A percentile compares a stretch with the other conserved stretches of the same genome.
phyloP scores from a whole-genome alignment of 2,113 vertebrate species.

The Hystrix brachyura region DNA sequence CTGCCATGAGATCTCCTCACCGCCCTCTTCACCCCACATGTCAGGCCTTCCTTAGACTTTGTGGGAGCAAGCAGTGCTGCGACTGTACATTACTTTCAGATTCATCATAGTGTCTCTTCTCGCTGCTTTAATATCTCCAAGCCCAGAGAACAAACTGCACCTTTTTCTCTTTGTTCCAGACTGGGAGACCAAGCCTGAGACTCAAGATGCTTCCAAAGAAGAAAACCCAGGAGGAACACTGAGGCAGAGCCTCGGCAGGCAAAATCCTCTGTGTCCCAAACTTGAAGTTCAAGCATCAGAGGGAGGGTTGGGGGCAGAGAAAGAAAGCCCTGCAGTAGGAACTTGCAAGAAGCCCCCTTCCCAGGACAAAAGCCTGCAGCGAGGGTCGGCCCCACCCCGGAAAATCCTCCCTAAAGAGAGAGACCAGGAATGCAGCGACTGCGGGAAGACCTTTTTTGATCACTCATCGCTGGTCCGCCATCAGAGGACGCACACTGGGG shows the following conservation, averaged over 20 bases:
- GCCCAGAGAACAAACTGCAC: neutral
- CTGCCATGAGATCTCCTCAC: neutral
- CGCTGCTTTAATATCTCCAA: neutral
- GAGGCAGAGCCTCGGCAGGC: neutral
- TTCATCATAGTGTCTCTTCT: neutral
- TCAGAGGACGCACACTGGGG: slow-evolving; percentile 80
- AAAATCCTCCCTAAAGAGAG: slow-evolving; percentile 67
- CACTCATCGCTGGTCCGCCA: slow-evolving; percentile 79
- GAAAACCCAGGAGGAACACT: neutral
- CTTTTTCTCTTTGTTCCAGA: slow-evolving; percentile 76
- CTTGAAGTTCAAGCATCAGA: slow-evolving; percentile 10
- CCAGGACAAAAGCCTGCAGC: slow-evolving; percentile 5
- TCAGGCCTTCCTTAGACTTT: neutral
- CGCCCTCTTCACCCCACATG: neutral
- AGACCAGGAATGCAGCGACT: slow-evolving; percentile 72
- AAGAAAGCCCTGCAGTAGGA: neutral
- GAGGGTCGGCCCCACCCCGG: neutral
- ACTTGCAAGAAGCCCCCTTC: slow-evolving; percentile 36
- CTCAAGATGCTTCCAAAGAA: slow-evolving; percentile 25
- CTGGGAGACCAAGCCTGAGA: slow-evolving; percentile 39
- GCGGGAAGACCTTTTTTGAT: slow-evolving; percentile 81
- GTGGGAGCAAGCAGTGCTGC: neutral
- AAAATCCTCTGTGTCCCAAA: slow-evolving; percentile 1
- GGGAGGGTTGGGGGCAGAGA: neutral
- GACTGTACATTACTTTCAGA: neutral